Percentiles rank a stretch among this genome's conserved stretches.
Conservation (phyloP, 2,888 invertebrate genomes). For the Archaeoteleia sp. region DNA sequence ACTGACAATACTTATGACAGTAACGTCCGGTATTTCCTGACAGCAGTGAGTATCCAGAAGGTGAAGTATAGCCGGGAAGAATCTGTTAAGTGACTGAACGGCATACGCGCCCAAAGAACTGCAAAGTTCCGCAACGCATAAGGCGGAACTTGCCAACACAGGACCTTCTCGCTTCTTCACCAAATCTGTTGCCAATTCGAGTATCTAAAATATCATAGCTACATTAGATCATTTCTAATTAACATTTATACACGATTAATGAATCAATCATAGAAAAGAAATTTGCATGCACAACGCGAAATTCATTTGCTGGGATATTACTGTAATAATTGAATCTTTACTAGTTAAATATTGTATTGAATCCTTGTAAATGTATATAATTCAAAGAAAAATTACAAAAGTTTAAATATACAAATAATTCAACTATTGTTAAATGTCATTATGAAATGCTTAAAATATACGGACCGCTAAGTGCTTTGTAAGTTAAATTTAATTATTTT, state of each 20-base stretch:
- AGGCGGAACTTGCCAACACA: constrained; percentile 83
- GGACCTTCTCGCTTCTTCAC: constrained; percentile 78
- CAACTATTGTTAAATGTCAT: no score
- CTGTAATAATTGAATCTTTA: no score
- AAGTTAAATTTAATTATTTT: no score
- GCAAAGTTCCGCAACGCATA: constrained; percentile 88
- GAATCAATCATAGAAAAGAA: constrained; percentile 4
- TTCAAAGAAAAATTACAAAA: no score
- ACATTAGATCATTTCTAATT: neutral
- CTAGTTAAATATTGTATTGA: no score
- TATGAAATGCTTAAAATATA: no score
- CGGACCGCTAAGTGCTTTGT: no score
- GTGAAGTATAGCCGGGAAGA: constrained; percentile 85
- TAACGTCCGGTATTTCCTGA: constrained; percentile 78
- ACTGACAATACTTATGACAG: constrained; percentile 84
- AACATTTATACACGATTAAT: neutral
- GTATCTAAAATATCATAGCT: constrained; percentile 73
- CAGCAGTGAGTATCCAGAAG: constrained; percentile 80
- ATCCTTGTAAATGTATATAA: no score
- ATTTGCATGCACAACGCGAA: no score
- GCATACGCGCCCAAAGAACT: constrained; percentile 85
- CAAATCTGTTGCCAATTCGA: constrained; percentile 81
- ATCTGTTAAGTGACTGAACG: constrained; percentile 83
- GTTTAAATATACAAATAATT: no score
- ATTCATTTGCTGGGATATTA: no score